Evolutionary conservation across 37 sponge, comb jelly and placozoan genomes (phyloP), one percentile per base, ranked within the genome.

Genomic region (Amphimedon queenslandica): DNA sequence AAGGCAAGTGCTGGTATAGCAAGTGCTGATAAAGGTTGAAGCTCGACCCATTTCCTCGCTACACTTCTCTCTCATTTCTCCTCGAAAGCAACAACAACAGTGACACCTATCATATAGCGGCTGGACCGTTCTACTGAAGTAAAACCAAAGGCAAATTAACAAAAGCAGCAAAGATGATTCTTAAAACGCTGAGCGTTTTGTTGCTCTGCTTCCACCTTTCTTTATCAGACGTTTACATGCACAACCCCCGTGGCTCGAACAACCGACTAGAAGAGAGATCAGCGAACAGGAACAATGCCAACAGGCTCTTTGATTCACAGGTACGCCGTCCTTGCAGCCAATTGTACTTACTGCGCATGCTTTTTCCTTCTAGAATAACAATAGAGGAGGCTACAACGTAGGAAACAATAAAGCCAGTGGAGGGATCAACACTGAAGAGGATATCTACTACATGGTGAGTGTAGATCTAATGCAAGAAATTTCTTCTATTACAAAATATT

Each of bases 271-370:
- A 98, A 77, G 99, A 98, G 82, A 65, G 80, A 13, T 88, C 95
- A 0, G 99, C 99, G 1, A 91, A 91, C 76, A 76, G 99, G 43
- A 80, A 77, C 34, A 98, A 98, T 77, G 99, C 80, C 4, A 95
- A 98, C 79, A 85, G 99, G 63, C 73, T 94, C 74, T 98, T 98
- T 71, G 95, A 98, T 65, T 98, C 99, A 16, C 99, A 98, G 84
- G 96, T 95, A 68, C 70, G 80, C 21, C 20, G 10, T 11, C 5
- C n/a, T n/a, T n/a, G n/a, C n/a, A n/a, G n/a, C n/a, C n/a, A n/a
- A n/a, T n/a, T n/a, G n/a, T n/a, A n/a, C n/a, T n/a, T n/a, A 40
- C 25, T n/a, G n/a, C n/a, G n/a, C n/a, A n/a, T n/a, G n/a, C 21
- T 56, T 25, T 37, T 11, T 25, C 28, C 27, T n/a, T 60, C 0